phyloP scores from a whole-genome alignment of 2,113 vertebrate genomes.

The Stegostoma tigrinum region DNA sequence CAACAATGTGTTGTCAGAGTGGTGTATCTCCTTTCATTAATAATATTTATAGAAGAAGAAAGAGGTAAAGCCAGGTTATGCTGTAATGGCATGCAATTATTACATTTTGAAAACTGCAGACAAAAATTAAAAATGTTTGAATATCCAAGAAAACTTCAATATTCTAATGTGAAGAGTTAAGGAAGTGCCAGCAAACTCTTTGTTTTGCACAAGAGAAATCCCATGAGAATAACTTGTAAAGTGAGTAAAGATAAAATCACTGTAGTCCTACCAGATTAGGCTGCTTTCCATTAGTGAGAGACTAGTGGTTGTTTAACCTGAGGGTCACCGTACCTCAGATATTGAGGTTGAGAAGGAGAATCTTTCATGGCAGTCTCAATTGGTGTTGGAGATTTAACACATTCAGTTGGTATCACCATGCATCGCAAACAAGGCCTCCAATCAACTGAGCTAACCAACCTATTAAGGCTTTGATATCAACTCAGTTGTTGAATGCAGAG shows the following conservation, averaged over 20 bases:
- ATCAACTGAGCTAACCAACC: no score
- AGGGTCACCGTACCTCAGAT: no score
- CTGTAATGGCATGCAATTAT: background rate
- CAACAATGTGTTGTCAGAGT: background rate
- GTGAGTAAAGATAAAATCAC: background rate
- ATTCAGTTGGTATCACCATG: no score
- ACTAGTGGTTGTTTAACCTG: no score
- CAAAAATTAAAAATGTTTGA: no score
- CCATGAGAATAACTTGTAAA: background rate
- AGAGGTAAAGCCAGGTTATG: background rate
- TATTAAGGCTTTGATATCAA: background rate
- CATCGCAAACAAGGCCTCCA: no score
- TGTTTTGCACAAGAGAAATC: background rate
- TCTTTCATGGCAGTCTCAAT: no score
- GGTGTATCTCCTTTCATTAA: background rate
- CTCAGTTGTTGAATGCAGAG: background rate
- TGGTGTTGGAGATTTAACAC: no score
- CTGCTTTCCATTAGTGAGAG: no score
- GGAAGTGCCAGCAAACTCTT: background rate
- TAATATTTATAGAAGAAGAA: background rate
- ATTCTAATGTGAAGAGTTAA: background rate
- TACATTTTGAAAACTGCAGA: background rate
- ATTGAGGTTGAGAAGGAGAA: no score
- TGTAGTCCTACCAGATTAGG: no score
- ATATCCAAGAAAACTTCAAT: background rate